phyloP scores from a whole-genome alignment of 2,797 vertebrate species.

The Pogoniulus pusillus region DNA sequence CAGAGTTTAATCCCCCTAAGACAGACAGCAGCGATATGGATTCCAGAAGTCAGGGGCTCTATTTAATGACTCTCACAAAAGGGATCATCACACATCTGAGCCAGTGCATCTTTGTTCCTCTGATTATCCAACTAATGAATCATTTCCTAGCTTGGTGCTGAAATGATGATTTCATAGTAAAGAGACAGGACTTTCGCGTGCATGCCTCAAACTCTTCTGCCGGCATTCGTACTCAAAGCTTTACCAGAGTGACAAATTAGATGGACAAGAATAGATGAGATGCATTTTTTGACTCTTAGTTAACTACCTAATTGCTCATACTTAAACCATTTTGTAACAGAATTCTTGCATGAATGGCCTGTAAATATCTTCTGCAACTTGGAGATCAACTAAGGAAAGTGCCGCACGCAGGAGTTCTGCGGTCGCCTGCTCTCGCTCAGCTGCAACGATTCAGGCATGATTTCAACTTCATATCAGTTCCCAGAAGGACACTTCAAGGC shows the following conservation, averaged over 20 bases:
- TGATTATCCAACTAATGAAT: conserved; percentile 66
- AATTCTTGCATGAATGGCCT: conserved; percentile 32
- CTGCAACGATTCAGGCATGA: conserved; percentile 10
- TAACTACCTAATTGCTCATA: conserved; percentile 61
- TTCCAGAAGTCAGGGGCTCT: conserved; percentile 64
- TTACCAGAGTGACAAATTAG: neutral
- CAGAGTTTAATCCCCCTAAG: conserved; percentile 70
- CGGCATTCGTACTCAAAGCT: neutral
- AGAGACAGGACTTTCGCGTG: conserved; percentile 37
- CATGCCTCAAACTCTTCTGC: conserved; percentile 34
- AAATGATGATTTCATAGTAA: conserved; percentile 63
- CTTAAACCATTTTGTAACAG: conserved; percentile 61
- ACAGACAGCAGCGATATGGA: conserved; percentile 69
- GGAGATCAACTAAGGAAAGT: neutral
- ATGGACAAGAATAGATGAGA: conserved; percentile 22
- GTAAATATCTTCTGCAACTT: neutral
- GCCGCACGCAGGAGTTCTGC: neutral
- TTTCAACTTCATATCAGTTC: conserved; percentile 13
- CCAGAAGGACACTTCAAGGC: conserved; percentile 5
- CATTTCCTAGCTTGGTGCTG: conserved; percentile 52
- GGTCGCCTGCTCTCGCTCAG: neutral
- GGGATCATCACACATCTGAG: conserved; percentile 62
- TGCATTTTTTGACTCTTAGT: conserved; percentile 24
- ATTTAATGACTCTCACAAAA: conserved; percentile 75
- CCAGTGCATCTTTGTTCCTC: conserved; percentile 51